Percentiles rank a stretch among this genome's conserved stretches.
These are phyloP conservation scores for Timema podura DNA, from an alignment of 2,888 invertebrate genomes.

Conservation along the genomic window DNA sequence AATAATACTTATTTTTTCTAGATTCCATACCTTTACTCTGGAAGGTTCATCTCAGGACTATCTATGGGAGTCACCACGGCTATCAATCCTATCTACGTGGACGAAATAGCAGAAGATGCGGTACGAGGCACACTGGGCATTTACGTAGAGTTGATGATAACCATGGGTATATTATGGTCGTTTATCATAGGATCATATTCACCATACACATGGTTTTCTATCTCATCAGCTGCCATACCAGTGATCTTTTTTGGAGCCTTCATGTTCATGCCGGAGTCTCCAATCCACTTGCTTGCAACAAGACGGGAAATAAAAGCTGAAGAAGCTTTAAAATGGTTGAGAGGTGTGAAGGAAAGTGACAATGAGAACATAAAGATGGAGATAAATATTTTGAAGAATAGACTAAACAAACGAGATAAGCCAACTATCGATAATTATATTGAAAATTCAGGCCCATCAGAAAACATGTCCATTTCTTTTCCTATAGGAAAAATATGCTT, in stretches of 20 bases:
- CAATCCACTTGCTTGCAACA: conserved; percentile 62
- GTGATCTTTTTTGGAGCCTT: conserved; percentile 57
- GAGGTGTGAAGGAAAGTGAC: conserved; percentile 56
- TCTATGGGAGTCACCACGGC: conserved; percentile 67
- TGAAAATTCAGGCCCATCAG: conserved; percentile 35
- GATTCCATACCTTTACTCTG: conserved; percentile 52
- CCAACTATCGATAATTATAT: not conserved
- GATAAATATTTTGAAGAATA: conserved; percentile 53
- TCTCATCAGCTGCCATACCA: conserved; percentile 60
- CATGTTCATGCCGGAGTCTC: conserved; percentile 78
- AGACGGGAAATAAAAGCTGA: conserved; percentile 59
- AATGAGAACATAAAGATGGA: conserved; percentile 55
- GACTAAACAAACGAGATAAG: conserved; percentile 29
- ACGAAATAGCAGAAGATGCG: conserved; percentile 75
- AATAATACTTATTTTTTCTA: conserved; percentile 7
- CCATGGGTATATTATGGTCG: conserved; percentile 62
- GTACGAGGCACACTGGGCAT: conserved; percentile 80
- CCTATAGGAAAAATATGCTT: conserved; percentile 73
- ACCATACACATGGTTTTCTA: conserved; percentile 56
- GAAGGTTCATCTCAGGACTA: conserved; percentile 58
- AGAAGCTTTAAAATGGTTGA: conserved; percentile 59
- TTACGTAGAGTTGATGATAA: conserved; percentile 70
- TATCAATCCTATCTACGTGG: conserved; percentile 78
- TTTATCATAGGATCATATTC: conserved; percentile 70
- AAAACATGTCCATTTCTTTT: conserved; percentile 59